Conservation (phyloP, 2,888 invertebrate species). For the Asteroscopus sphinx region DNA sequence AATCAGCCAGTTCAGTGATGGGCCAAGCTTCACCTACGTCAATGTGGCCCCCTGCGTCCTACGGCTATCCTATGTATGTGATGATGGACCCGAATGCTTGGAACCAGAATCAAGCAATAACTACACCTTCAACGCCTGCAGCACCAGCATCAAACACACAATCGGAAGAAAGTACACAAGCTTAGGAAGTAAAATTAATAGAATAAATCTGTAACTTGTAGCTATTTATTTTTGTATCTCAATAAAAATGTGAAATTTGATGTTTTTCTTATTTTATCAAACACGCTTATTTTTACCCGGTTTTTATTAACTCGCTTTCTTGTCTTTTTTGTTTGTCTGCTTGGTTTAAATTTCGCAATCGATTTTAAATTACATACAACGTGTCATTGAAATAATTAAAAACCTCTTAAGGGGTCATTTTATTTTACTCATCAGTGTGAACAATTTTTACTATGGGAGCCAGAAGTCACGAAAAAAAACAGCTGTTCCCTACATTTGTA, state of each 20-base stretch:
- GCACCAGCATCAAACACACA: slow-evolving; percentile 44
- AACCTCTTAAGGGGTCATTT: too few relatives aligned
- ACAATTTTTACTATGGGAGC: too few relatives aligned
- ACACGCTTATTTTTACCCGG: not conserved
- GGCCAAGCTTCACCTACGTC: slow-evolving; percentile 62
- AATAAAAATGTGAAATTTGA: slow-evolving; percentile 29
- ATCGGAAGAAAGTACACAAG: slow-evolving; percentile 47
- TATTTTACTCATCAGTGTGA: too few relatives aligned
- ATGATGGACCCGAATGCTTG: slow-evolving; percentile 80
- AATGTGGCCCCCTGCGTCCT: slow-evolving; percentile 73
- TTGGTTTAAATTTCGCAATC: too few relatives aligned
- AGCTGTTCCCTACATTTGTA: too few relatives aligned
- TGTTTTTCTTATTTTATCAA: slow-evolving; percentile 6
- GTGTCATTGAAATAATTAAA: too few relatives aligned
- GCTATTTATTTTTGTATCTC: slow-evolving; percentile 47
- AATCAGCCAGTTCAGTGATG: slow-evolving; percentile 62
- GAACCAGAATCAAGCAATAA: slow-evolving; percentile 67
- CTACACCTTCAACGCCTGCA: slow-evolving; percentile 58
- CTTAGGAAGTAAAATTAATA: slow-evolving; percentile 11
- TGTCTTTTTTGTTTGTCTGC: too few relatives aligned
- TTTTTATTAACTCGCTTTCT: too few relatives aligned
- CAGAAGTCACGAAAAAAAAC: too few relatives aligned
- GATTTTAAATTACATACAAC: too few relatives aligned
- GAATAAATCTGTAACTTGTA: slow-evolving; percentile 21
- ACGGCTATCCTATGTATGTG: slow-evolving; percentile 79